Evolutionary conservation across 2,113 vertebrate species (phyloP).

Genomic region (Willisornis vidua): DNA sequence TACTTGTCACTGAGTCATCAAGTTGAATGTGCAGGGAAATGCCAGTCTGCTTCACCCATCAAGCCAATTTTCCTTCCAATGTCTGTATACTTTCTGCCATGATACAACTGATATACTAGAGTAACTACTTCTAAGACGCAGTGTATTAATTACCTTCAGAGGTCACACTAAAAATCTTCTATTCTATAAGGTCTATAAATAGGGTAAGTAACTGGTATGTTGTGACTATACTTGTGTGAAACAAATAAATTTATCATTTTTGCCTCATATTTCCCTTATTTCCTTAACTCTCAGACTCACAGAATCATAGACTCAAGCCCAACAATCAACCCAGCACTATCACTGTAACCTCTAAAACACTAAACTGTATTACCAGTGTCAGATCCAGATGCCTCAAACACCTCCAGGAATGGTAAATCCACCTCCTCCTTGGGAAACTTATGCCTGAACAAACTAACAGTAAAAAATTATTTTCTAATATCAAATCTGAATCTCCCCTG

Average conservation of each 20-base stretch:
- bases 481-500: background rate
- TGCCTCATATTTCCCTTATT: background rate
- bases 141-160: background rate
- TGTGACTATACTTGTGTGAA: background rate
- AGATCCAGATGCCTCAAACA: background rate
- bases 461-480: background rate
- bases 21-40: background rate
- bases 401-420: background rate
- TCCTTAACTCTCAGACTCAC: background rate
- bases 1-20: background rate
- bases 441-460: background rate
- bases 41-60: background rate
- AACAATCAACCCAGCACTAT: background rate
- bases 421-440: background rate
- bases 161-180: background rate
- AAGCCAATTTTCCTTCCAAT: background rate
- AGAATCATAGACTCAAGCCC: background rate
- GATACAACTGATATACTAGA: background rate
- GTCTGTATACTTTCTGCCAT: background rate
- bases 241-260: background rate
- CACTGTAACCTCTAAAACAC: background rate
- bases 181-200: background rate
- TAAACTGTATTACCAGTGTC: background rate
- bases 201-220: background rate
- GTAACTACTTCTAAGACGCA: background rate